phyloP scores from a whole-genome alignment of 2,888 invertebrate species.

The Sinotaia quadrata region DNA sequence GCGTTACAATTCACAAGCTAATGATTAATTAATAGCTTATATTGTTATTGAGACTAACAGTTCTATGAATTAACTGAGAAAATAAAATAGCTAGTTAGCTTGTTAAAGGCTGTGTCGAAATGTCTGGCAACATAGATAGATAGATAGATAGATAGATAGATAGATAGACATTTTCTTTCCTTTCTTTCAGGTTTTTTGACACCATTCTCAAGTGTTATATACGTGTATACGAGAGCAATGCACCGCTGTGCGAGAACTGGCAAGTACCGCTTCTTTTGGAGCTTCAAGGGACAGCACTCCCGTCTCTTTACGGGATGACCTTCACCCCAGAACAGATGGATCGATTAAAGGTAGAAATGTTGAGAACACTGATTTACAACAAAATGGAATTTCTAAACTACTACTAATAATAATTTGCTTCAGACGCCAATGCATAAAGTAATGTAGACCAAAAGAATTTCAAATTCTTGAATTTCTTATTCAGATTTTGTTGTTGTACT shows the following conservation, averaged over 20 bases:
- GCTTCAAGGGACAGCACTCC: conserved; percentile 32
- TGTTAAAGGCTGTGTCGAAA: too few species aligned
- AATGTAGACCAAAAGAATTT: too few species aligned
- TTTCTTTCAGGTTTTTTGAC: conserved; percentile 31
- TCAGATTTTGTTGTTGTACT: neutral
- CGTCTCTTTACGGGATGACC: conserved; percentile 34
- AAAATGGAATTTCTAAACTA: neutral
- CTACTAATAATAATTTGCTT: too few species aligned
- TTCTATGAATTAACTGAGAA: too few species aligned
- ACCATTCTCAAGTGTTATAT: conserved; percentile 27
- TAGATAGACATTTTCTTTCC: neutral
- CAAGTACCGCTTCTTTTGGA: conserved; percentile 35
- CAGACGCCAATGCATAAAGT: too few species aligned
- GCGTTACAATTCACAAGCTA: too few species aligned
- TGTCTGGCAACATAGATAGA: too few species aligned
- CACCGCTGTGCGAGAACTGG: conserved; percentile 31
- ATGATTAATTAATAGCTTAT: too few species aligned
- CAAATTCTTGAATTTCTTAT: neutral
- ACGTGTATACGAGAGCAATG: conserved; percentile 24
- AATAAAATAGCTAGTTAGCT: too few species aligned
- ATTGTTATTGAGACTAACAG: too few species aligned
- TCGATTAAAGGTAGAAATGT: conserved; percentile 23
- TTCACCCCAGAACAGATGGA: conserved; percentile 28
- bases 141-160: neutral
- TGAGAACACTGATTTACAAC: too few species aligned